A percentile compares a stretch with the other conserved stretches of the same genome.
Conservation (phyloP, 1,140 invertebrate species). For the Diorhabda sublineata region DNA sequence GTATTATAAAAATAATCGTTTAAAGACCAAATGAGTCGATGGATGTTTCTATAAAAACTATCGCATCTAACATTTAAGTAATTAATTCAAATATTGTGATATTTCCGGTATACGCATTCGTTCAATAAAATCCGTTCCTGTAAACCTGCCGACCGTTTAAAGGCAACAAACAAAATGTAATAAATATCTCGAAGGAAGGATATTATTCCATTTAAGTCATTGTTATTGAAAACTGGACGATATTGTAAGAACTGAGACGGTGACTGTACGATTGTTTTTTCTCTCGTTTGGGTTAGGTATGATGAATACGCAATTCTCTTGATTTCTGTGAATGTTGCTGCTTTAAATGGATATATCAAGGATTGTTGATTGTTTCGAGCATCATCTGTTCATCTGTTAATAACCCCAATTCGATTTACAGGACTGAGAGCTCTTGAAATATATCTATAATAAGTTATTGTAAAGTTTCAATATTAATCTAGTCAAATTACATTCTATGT, state of each 20-base stretch:
- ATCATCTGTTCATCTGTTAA: background rate
- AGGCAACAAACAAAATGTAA: slow-evolving; percentile 13
- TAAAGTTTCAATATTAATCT: too few species aligned
- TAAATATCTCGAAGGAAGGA: slow-evolving; percentile 19
- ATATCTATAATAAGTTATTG: too few species aligned
- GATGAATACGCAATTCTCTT: slow-evolving; percentile 15
- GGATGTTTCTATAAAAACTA: too few species aligned
- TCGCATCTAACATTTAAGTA: too few species aligned
- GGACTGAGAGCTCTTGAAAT: too few species aligned
- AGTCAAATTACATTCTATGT: too few species aligned
- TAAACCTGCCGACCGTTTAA: background rate
- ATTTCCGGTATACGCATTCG: slow-evolving; percentile 6
- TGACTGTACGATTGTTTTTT: slow-evolving; percentile 16
- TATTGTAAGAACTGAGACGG: slow-evolving; percentile 12
- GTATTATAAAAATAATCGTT: too few species aligned
- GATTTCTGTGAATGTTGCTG: slow-evolving; percentile 6
- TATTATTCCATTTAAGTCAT: slow-evolving; percentile 26
- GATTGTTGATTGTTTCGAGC: slow-evolving; percentile 13
- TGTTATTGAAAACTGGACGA: slow-evolving; percentile 26
- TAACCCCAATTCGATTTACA: too few species aligned
- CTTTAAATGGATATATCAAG: slow-evolving; percentile 15
- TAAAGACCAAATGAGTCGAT: too few species aligned
- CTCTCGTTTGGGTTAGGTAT: slow-evolving; percentile 8
- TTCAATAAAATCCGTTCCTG: slow-evolving; percentile 7
- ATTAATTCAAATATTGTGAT: background rate